Evolutionary conservation across 1,140 invertebrate species (phyloP).

Genomic region (Helicoverpa zea): DNA sequence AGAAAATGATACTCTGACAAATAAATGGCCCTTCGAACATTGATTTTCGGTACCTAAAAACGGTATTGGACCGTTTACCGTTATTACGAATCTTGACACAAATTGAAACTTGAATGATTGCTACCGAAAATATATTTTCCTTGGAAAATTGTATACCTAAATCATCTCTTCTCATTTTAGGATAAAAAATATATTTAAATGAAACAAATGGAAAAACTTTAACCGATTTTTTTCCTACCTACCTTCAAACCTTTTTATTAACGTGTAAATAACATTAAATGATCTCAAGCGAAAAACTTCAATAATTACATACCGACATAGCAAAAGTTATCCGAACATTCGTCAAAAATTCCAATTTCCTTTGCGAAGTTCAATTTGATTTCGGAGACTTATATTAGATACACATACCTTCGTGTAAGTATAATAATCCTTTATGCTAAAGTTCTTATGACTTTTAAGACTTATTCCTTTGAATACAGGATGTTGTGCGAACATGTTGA

Average conservation of each 20-base stretch:
- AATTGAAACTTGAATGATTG: not conserved
- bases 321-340: not conserved
- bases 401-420: not conserved
- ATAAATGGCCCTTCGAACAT: not conserved
- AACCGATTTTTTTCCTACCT: too few species aligned
- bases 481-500: not conserved
- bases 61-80: not conserved
- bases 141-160: not conserved
- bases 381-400: conserved; percentile 8
- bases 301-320: not conserved
- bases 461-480: not conserved
- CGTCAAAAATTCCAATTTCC: conserved; percentile 32
- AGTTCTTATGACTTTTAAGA: conserved; percentile 1
- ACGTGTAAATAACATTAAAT: not conserved
- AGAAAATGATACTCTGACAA: not conserved
- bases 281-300: not conserved
- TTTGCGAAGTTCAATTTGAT: not conserved
- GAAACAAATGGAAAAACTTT: too few species aligned
- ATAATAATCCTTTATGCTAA: conserved; percentile 18
- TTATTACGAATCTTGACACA: not conserved
- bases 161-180: not conserved
- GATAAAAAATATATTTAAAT: too few species aligned
- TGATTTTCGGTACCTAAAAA: not conserved
- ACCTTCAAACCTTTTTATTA: not conserved
- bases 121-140: not conserved